These are phyloP conservation scores for Colossoma macropomum DNA, from an alignment of 2,113 vertebrate species.

Conservation along the genomic window DNA sequence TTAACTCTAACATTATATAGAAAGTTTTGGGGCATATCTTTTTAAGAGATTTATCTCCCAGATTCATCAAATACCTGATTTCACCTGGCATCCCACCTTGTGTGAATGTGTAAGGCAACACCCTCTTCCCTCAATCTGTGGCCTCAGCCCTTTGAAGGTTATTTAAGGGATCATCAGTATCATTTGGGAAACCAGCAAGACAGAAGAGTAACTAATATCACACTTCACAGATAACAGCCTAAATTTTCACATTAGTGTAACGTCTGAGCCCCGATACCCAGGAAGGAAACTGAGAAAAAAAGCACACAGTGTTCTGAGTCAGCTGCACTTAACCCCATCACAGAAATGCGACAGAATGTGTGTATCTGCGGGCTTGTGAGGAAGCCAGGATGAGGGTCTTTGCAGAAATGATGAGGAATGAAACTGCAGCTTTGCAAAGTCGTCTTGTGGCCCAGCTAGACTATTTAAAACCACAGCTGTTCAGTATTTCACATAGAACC, in stretches of 20 bases:
- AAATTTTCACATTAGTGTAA: neutral
- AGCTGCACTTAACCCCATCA: slow-evolving; percentile 11
- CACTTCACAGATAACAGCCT: neutral
- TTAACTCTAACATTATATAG: too few species aligned
- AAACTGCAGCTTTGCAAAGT: slow-evolving; percentile 51
- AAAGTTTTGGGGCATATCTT: neutral
- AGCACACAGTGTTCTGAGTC: slow-evolving; percentile 32
- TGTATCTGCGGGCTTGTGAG: slow-evolving; percentile 25
- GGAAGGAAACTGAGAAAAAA: slow-evolving; percentile 52
- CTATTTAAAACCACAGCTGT: slow-evolving; percentile 29
- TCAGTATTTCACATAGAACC: neutral
- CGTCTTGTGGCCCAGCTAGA: slow-evolving; percentile 13
- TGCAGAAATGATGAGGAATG: slow-evolving; percentile 56
- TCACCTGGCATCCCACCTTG: neutral
- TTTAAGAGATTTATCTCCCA: too few species aligned
- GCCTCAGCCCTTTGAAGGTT: neutral
- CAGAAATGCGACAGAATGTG: slow-evolving; percentile 3
- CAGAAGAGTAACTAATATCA: neutral
- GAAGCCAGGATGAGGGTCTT: slow-evolving; percentile 49
- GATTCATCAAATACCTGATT: neutral
- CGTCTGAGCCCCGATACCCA: slow-evolving; percentile 6
- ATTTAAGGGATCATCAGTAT: too few species aligned
- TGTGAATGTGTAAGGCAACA: neutral
- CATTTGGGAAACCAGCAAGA: neutral
- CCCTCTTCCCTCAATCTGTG: neutral